Conservation (phyloP, 2,888 invertebrate genomes). For the Conchocele bisecta region DNA sequence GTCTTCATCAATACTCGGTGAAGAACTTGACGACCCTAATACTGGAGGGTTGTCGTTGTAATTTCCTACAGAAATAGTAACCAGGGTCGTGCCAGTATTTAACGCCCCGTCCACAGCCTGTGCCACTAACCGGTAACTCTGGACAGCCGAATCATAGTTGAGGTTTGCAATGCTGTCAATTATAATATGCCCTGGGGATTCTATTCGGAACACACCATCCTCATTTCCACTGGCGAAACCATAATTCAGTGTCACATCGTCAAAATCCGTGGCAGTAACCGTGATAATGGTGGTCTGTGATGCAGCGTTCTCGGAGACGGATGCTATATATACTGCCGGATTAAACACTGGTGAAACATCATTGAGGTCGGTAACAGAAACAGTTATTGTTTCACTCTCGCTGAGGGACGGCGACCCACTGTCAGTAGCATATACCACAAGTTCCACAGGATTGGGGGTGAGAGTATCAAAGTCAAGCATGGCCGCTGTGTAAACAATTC, state of each 20-base stretch:
- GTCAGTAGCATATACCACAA: slow-evolving; percentile 63
- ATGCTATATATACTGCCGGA: slow-evolving; percentile 59
- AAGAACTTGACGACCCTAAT: slow-evolving; percentile 44
- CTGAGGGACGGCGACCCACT: slow-evolving; percentile 41
- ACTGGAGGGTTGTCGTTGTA: slow-evolving; percentile 63
- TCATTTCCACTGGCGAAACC: slow-evolving; percentile 62
- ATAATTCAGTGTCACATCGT: slow-evolving; percentile 59
- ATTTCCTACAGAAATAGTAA: slow-evolving; percentile 57
- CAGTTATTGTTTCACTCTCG: slow-evolving; percentile 62
- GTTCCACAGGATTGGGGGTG: too few species aligned
- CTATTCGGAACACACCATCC: slow-evolving; percentile 57
- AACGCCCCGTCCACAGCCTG: slow-evolving; percentile 85
- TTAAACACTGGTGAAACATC: slow-evolving; percentile 73
- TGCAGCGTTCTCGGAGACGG: slow-evolving; percentile 62
- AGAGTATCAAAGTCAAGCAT: slow-evolving; percentile 59
- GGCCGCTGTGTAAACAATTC: slow-evolving; percentile 46
- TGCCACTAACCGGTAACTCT: slow-evolving; percentile 92
- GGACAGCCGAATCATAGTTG: slow-evolving; percentile 72
- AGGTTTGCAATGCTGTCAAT: slow-evolving; percentile 55
- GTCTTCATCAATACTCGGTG: slow-evolving; percentile 55
- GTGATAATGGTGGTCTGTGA: slow-evolving; percentile 52
- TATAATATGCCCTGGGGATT: slow-evolving; percentile 53
- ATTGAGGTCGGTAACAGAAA: slow-evolving; percentile 71
- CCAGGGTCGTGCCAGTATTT: slow-evolving; percentile 53
- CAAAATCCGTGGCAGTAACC: slow-evolving; percentile 64